These are phyloP conservation scores for Drosophila ironensis DNA, from an alignment of 1,140 invertebrate genomes.

Conservation along the genomic window DNA sequence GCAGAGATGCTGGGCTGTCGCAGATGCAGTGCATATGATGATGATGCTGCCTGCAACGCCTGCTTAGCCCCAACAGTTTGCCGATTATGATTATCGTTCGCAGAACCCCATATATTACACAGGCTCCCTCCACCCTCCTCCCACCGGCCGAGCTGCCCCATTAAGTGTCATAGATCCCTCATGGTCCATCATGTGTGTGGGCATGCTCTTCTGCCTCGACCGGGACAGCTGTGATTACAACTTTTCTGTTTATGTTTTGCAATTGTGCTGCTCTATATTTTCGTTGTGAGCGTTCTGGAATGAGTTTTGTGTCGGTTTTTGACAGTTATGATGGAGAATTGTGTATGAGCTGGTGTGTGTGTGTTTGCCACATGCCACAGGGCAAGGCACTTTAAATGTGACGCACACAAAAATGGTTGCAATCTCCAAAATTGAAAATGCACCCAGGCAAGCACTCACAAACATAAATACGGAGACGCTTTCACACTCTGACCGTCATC, in stretches of 20 bases:
- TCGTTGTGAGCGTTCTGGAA: slow-evolving; percentile 15
- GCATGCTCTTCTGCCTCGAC: slow-evolving; percentile 36
- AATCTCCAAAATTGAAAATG: slow-evolving; percentile 62
- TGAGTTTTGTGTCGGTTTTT: slow-evolving; percentile 71
- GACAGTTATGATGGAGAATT: slow-evolving; percentile 77
- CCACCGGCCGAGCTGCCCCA: not conserved
- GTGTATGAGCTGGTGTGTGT: slow-evolving; percentile 16
- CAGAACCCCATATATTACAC: not conserved
- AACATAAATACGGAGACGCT: slow-evolving; percentile 1
- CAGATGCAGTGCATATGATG: slow-evolving; percentile 16
- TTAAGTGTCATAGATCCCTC: slow-evolving; percentile 15
- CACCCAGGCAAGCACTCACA: slow-evolving; percentile 27
- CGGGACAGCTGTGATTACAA: slow-evolving; percentile 77
- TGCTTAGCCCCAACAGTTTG: slow-evolving; percentile 55
- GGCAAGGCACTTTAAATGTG: slow-evolving; percentile 66
- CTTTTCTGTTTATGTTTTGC: slow-evolving; percentile 73
- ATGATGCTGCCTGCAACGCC: slow-evolving; percentile 33
- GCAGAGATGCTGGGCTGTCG: slow-evolving; percentile 6
- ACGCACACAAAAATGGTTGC: slow-evolving; percentile 41
- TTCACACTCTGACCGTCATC: too few species aligned
- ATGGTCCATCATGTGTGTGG: slow-evolving; percentile 42
- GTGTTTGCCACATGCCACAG: slow-evolving; percentile 35
- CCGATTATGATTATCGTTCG: slow-evolving; percentile 35
- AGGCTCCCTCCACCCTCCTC: not conserved
- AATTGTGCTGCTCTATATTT: slow-evolving; percentile 51